Conservation (phyloP, 2,797 vertebrate species). For the Austrolebias charrua region DNA sequence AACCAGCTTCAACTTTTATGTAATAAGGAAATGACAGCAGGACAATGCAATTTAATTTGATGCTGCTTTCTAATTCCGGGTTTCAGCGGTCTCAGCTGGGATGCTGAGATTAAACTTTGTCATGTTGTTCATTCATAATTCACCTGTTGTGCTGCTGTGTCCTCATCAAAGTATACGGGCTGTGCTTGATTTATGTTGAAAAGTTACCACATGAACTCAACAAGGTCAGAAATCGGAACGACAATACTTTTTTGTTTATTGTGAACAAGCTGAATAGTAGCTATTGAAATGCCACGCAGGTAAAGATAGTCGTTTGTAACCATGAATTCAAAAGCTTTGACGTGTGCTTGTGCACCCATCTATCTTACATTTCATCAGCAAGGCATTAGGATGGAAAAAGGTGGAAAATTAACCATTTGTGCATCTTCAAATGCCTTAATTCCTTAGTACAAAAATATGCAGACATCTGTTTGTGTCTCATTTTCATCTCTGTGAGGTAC, state of each 20-base stretch:
- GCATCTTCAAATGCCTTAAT: constrained; percentile 7
- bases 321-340: constrained; percentile 11
- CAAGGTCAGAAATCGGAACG: constrained; percentile 19
- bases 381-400: constrained; percentile 5
- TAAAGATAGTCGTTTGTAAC: constrained; percentile 7
- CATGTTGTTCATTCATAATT: constrained; percentile 12
- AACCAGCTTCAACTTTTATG: no score
- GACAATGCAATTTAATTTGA: no score
- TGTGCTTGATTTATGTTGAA: constrained; percentile 20
- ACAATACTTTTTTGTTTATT: constrained; percentile 28
- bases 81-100: no score
- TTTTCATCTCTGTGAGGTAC: constrained; percentile 12
- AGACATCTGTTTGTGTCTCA: constrained; percentile 9
- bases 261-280: constrained; percentile 14
- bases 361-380: constrained; percentile 18
- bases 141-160: constrained; percentile 1
- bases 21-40: no score
- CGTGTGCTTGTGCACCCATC: constrained; percentile 1
- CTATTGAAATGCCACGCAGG: constrained; percentile 23
- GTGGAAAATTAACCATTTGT: not conserved
- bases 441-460: constrained; percentile 1
- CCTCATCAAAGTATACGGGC: constrained; percentile 6
- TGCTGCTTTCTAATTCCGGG: not conserved
- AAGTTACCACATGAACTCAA: not conserved
- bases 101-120: not conserved